Conservation (phyloP, 2,113 vertebrate genomes). For the Pavo muticus region DNA sequence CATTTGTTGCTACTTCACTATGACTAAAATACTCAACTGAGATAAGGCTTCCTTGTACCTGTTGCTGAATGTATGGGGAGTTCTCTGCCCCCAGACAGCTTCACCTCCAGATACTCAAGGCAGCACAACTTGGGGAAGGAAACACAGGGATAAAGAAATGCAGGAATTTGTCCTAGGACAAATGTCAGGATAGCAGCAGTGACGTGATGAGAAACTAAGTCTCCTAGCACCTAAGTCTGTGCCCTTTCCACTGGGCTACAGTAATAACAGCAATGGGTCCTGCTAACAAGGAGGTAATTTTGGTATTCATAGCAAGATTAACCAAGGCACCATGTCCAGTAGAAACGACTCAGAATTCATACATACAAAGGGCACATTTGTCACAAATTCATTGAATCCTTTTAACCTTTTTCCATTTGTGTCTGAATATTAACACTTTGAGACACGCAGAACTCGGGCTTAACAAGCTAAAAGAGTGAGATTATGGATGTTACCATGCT, state of each 20-base stretch:
- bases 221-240: neutral
- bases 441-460: conserved; percentile 2
- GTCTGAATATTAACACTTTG: conserved; percentile 44
- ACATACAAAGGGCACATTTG: conserved; percentile 54
- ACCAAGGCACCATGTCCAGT: conserved; percentile 10
- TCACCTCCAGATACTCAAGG: neutral
- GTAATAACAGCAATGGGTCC: conserved; percentile 25
- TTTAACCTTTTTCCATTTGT: conserved; percentile 71
- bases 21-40: neutral
- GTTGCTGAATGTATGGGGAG: neutral
- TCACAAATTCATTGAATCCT: conserved; percentile 57
- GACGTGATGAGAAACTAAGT: neutral
- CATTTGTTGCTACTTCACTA: conserved; percentile 3
- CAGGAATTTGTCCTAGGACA: conserved; percentile 9
- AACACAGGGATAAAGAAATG: neutral
- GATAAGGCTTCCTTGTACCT: neutral
- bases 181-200: neutral
- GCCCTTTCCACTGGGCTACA: conserved; percentile 26
- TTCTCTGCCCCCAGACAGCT: neutral
- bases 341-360: conserved; percentile 38
- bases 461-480: conserved; percentile 44
- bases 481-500: conserved; percentile 37
- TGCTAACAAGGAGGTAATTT: conserved; percentile 48
- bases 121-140: neutral
- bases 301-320: conserved; percentile 65